Evolutionary conservation across 1,140 invertebrate species (phyloP).

Genomic region (Coenobita brevimanus): DNA sequence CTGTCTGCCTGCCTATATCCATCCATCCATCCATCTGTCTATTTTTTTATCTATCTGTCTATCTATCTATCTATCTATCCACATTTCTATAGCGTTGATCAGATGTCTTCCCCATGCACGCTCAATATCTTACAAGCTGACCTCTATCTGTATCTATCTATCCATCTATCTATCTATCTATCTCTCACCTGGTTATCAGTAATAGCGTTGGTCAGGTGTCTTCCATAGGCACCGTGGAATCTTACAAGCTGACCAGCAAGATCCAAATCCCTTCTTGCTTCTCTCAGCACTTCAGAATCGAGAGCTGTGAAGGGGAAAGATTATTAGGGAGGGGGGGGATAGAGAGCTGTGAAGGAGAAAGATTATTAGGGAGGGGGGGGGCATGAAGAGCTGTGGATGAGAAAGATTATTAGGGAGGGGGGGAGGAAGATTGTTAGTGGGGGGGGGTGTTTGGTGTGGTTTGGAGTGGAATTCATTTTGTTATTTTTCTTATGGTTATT

Average conservation of each 20-base stretch:
- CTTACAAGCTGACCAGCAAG: constrained; percentile 73
- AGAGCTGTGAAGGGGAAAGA: constrained; percentile 70
- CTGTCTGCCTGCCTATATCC: no score
- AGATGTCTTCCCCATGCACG: no score
- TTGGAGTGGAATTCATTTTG: no score
- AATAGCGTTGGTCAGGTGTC: constrained; percentile 73
- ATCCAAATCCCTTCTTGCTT: constrained; percentile 72
- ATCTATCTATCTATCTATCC: no score
- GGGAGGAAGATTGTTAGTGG: background rate
- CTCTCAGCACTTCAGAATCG: constrained; percentile 71
- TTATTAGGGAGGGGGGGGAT: background rate
- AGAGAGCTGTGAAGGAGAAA: background rate
- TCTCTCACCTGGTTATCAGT: constrained; percentile 73
- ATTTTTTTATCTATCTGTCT: no score
- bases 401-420: background rate
- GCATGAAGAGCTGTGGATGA: background rate
- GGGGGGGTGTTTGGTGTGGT: background rate
- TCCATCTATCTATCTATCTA: background rate
- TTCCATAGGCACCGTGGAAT: constrained; percentile 73
- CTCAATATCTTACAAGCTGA: no score
- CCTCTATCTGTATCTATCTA: background rate
- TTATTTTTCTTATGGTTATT: no score
- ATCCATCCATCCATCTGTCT: no score
- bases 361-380: no score
- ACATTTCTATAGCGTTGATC: no score